These are phyloP conservation scores for Miichthys miiuy DNA, from an alignment of 2,797 vertebrate species.

Conservation along the genomic window DNA sequence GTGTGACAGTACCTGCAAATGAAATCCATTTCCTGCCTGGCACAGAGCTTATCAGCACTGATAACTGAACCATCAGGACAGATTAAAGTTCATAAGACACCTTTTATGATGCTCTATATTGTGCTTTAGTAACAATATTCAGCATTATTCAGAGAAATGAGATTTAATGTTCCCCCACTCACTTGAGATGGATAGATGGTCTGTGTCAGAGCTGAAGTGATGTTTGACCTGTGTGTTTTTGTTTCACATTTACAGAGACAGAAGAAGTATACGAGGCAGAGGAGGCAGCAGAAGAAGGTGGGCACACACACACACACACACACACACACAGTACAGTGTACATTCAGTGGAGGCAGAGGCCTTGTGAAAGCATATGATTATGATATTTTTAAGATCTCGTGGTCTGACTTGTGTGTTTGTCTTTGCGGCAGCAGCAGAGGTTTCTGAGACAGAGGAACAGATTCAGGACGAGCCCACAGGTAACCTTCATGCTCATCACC, in stretches of 20 bases:
- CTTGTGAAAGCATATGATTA: background rate
- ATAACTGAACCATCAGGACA: slow-evolving; percentile 14
- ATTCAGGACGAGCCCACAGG: slow-evolving; percentile 76
- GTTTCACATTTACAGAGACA: slow-evolving; percentile 9
- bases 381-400: background rate
- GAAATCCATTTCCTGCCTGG: background rate
- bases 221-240: background rate
- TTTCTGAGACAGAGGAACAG: slow-evolving; percentile 65
- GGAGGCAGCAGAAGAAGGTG: slow-evolving; percentile 57
- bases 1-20: no score
- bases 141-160: background rate
- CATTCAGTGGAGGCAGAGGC: background rate
- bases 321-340: no score
- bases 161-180: background rate
- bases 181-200: background rate
- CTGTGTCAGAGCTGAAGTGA: background rate
- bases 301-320: background rate
- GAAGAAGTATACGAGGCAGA: slow-evolving; percentile 46
- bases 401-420: slow-evolving; percentile 16
- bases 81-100: background rate
- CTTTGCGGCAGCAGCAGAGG: slow-evolving; percentile 61
- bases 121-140: background rate
- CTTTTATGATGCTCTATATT: background rate
- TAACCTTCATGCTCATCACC: slow-evolving; percentile 47
- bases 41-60: background rate